A percentile compares a stretch with the other conserved stretches of the same genome.
Conservation (phyloP, 2,888 invertebrate species). For the Penaeus monodon region DNA sequence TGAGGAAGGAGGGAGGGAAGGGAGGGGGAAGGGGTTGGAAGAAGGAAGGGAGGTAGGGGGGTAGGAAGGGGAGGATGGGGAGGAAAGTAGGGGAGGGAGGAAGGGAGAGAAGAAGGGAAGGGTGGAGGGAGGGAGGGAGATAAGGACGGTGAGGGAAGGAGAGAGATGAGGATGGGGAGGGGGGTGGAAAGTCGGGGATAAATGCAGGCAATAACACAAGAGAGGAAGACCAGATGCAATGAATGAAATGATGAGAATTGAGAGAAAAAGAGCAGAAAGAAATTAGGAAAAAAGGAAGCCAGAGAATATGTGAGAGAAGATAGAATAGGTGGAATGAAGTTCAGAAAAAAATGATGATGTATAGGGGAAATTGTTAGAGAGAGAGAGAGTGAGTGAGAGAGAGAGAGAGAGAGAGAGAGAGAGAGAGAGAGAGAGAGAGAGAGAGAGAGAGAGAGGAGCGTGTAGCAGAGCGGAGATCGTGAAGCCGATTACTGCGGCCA, state of each 20-base stretch:
- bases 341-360: neutral
- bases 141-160: neutral
- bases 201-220: neutral
- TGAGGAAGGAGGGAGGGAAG: neutral
- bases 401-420: neutral
- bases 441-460: too few relatives aligned
- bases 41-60: neutral
- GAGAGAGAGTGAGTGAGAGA: neutral
- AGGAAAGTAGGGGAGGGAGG: neutral
- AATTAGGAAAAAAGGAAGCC: neutral
- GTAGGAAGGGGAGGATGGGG: neutral
- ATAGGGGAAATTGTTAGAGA: neutral
- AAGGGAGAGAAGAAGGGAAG: too few relatives aligned
- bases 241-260: too few relatives aligned
- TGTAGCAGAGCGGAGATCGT: too few relatives aligned
- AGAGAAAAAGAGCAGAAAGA: neutral
- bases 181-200: neutral
- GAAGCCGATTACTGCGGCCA: too few relatives aligned
- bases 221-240: neutral
- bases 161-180: too few relatives aligned
- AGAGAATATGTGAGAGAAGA: neutral
- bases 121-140: neutral
- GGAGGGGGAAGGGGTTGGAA: neutral
- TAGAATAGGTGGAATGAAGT: neutral
- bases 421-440: neutral